Evolutionary conservation across 2,797 vertebrate genomes (phyloP).

Genomic region (Acanthurus leucopareius): DNA sequence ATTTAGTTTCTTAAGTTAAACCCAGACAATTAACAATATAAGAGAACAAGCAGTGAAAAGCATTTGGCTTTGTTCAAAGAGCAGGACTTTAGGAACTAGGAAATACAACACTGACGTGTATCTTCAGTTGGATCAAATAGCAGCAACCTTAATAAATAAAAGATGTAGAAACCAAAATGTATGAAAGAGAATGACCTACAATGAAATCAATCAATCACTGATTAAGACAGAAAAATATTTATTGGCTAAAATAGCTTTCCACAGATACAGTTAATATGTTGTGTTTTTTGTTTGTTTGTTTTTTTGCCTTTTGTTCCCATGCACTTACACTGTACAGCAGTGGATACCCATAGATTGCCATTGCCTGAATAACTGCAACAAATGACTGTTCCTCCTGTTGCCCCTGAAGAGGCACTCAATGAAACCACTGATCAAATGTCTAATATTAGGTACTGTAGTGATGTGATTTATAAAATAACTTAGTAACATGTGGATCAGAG

Average conservation of each 20-base stretch:
- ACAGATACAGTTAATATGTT: conserved; percentile 89
- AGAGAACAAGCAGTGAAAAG: too few relatives aligned
- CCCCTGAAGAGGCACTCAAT: conserved; percentile 56
- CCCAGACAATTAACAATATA: background rate
- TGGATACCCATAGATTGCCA: conserved; percentile 91
- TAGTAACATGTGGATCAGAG: conserved; percentile 92
- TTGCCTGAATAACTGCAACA: conserved; percentile 84
- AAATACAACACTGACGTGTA: background rate
- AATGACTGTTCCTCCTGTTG: conserved; percentile 56
- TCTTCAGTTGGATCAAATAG: background rate
- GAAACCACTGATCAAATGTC: conserved; percentile 57
- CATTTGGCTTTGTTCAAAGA: background rate
- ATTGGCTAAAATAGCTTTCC: conserved; percentile 95
- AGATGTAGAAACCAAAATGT: too few relatives aligned
- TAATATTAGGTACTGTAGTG: conserved; percentile 63
- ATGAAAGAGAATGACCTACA: background rate
- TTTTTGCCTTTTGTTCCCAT: conserved; percentile 83
- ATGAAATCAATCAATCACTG: conserved; percentile 43
- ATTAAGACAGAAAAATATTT: conserved; percentile 92
- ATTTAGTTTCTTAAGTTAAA: background rate
- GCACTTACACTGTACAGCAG: conserved; percentile 91
- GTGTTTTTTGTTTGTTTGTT: conserved; percentile 37
- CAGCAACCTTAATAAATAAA: background rate
- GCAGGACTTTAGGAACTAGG: background rate
- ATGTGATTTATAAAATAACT: conserved; percentile 94